These are phyloP conservation scores for Hyphantria cunea DNA, from an alignment of 1,140 invertebrate species.

Conservation along the genomic window DNA sequence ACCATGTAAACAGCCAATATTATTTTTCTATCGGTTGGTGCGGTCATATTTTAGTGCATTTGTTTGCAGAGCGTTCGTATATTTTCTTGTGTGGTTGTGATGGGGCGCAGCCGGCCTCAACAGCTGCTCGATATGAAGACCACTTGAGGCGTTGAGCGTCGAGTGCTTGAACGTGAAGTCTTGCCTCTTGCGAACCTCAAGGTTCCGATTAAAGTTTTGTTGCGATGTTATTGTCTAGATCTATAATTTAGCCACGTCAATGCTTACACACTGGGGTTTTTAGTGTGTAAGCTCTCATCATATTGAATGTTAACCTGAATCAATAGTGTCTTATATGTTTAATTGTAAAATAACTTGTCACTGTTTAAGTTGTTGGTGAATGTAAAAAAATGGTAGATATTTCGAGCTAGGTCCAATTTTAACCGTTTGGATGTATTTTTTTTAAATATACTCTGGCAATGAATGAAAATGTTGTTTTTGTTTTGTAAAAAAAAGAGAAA, in stretches of 20 bases:
- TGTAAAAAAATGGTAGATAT: no score
- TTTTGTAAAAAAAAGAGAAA: no score
- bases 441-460: no score
- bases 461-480: no score
- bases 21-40: conserved; percentile 45
- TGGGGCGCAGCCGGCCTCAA: conserved; percentile 55
- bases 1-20: conserved; percentile 50
- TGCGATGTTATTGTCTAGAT: conserved; percentile 19
- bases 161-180: conserved; percentile 6
- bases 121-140: conserved; percentile 28
- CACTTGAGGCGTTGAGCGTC: conserved; percentile 19
- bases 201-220: conserved; percentile 25
- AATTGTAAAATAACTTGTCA: no score
- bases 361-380: no score
- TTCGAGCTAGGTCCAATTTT: no score
- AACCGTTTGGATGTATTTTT: no score
- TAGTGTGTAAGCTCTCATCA: background rate
- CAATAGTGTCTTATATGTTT: no score
- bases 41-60: conserved; percentile 58
- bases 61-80: conserved; percentile 70
- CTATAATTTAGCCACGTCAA: conserved; percentile 1
- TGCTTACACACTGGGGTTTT: conserved; percentile 5
- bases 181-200: conserved; percentile 26
- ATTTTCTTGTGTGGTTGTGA: conserved; percentile 64
- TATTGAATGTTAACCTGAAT: no score